Percentiles rank a stretch among this genome's conserved stretches.
These are phyloP conservation scores for Sitta europaea DNA, from an alignment of 2,113 vertebrate genomes.

Conservation along the genomic window DNA sequence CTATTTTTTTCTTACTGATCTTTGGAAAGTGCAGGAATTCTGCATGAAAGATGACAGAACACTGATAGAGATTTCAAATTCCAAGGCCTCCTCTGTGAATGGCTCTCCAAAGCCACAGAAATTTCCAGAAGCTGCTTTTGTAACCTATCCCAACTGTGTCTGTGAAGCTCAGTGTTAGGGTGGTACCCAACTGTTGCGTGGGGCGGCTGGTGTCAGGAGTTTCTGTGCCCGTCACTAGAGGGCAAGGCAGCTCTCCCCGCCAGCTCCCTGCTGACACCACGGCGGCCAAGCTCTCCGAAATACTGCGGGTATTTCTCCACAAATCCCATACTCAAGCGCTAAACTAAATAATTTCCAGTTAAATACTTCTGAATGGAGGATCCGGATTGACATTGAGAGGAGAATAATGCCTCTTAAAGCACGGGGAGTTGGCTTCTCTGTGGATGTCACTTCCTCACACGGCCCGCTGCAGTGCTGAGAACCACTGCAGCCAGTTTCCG, in stretches of 20 bases:
- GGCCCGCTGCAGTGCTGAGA: background rate
- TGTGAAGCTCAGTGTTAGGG: rapidly evolving
- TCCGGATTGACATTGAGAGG: background rate
- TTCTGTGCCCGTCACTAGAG: constrained; percentile 12
- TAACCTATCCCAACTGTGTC: rapidly evolving
- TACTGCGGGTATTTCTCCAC: background rate
- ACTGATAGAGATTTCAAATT: background rate
- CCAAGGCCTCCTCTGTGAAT: background rate
- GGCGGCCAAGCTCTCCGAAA: rapidly evolving
- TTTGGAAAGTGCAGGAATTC: background rate
- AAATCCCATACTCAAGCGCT: background rate
- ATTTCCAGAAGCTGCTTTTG: background rate
- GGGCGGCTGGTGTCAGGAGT: too few species aligned
- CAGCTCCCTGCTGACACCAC: background rate
- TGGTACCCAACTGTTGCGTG: rapidly evolving
- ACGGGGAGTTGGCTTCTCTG: background rate
- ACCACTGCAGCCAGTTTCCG: background rate
- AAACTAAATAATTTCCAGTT: background rate
- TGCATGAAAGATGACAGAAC: background rate
- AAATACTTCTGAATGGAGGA: background rate
- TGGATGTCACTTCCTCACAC: background rate
- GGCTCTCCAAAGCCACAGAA: background rate
- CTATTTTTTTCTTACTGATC: background rate
- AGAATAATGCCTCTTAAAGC: background rate
- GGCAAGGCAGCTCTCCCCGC: background rate